phyloP scores from a whole-genome alignment of 2,113 vertebrate genomes.

The Pampusana beccarii region DNA sequence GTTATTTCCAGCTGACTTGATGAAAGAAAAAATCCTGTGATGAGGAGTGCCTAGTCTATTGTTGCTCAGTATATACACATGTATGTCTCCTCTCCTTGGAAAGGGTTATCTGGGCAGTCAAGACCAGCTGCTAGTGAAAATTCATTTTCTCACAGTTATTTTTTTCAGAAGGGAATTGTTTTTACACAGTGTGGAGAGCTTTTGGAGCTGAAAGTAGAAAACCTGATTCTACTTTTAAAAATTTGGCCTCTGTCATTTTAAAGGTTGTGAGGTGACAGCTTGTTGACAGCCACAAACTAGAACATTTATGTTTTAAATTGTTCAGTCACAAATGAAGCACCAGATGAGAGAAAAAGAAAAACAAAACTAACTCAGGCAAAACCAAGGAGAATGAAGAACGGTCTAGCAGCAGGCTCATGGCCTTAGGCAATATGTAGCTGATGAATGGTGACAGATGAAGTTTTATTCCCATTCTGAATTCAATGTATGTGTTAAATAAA shows the following conservation, averaged over 20 bases:
- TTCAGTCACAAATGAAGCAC: background rate
- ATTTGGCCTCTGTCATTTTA: background rate
- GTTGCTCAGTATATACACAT: background rate
- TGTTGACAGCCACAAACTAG: background rate
- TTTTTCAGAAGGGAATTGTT: background rate
- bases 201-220: background rate
- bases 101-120: background rate
- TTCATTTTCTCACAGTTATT: background rate
- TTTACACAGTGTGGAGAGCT: background rate
- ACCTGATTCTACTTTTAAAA: background rate
- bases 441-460: background rate
- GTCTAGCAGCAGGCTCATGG: background rate
- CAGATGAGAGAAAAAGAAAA: background rate
- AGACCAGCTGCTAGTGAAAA: background rate
- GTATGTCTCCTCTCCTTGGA: background rate
- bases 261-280: background rate
- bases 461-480: constrained; percentile 8
- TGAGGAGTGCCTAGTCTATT: background rate
- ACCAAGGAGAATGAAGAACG: background rate
- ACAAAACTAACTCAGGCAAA: background rate
- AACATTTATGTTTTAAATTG: background rate
- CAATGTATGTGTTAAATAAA: constrained; percentile 31
- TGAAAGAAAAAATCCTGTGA: background rate
- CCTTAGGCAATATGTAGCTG: background rate
- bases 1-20: background rate